Conservation (phyloP, 2,888 invertebrate genomes). For the Drosophila setosimentum region DNA sequence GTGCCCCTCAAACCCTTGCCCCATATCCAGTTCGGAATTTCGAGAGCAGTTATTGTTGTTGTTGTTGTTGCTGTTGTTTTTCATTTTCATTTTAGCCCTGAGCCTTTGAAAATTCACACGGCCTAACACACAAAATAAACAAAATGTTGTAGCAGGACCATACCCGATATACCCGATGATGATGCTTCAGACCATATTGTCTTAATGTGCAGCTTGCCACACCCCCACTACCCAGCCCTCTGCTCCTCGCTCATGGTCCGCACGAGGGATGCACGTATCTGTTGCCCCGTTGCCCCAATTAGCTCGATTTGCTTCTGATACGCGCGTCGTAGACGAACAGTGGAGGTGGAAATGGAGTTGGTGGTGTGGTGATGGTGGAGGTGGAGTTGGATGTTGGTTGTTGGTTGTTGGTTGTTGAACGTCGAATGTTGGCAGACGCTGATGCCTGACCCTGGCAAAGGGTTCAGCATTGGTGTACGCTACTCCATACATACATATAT, state of each 20-base stretch:
- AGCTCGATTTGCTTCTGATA: conserved; percentile 85
- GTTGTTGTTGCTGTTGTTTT: conserved; percentile 16
- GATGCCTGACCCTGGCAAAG: conserved; percentile 56
- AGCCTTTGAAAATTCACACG: conserved; percentile 83
- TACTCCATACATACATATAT: conserved; percentile 49
- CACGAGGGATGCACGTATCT: conserved; percentile 27
- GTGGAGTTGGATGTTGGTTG: conserved; percentile 9
- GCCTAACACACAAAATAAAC: conserved; percentile 81
- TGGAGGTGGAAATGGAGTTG: conserved; percentile 32
- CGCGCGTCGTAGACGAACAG: conserved; percentile 70
- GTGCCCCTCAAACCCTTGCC: conserved; percentile 1
- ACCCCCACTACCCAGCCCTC: conserved; percentile 40
- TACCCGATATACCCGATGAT: conserved; percentile 32
- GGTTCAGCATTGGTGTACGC: conserved; percentile 44
- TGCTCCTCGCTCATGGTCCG: conserved; percentile 11
- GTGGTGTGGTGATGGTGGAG: conserved; percentile 30
- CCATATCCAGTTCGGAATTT: conserved; percentile 58
- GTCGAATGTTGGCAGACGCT: conserved; percentile 15
- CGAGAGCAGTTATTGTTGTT: conserved; percentile 55
- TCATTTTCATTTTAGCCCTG: conserved; percentile 65
- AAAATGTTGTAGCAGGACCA: conserved; percentile 68
- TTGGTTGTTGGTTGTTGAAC: conserved; percentile 18
- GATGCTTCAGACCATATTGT: conserved; percentile 66
- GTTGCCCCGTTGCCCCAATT: conserved; percentile 82
- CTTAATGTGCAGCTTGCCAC: conserved; percentile 72